Percentiles rank a stretch among this genome's conserved stretches.
Evolutionary conservation across 2,888 invertebrate genomes (phyloP).

Genomic region (Pyrrhia umbra): DNA sequence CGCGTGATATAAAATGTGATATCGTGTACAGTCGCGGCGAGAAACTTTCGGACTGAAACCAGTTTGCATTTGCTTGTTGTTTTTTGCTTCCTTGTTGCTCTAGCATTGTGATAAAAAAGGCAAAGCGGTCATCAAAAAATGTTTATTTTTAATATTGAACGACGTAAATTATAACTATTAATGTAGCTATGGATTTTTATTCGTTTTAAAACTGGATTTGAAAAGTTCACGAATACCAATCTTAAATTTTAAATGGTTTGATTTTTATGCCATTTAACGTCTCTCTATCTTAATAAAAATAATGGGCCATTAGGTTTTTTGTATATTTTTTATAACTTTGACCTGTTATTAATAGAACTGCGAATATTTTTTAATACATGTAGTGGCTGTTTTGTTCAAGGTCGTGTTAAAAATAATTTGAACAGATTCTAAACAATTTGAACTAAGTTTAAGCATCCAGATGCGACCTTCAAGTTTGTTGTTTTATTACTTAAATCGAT

Average conservation of each 20-base stretch:
- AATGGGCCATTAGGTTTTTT: not conserved
- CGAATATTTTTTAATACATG: not conserved
- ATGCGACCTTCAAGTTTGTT: conserved; percentile 7
- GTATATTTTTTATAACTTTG: no score
- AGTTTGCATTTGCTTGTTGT: conserved; percentile 16
- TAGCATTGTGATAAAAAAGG: conserved; percentile 8
- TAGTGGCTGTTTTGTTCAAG: not conserved
- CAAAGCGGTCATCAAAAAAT: not conserved
- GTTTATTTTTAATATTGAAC: not conserved
- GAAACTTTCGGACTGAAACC: conserved; percentile 33
- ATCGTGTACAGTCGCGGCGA: conserved; percentile 47
- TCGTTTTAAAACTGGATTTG: not conserved
- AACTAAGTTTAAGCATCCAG: conserved; percentile 16
- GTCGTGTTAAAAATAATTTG: not conserved
- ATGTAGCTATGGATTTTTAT: not conserved
- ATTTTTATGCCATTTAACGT: not conserved
- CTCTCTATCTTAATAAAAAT: no score
- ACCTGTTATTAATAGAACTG: not conserved
- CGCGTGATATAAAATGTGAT: conserved; percentile 43
- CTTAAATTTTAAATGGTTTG: not conserved
- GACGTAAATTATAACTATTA: not conserved
- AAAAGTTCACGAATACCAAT: not conserved
- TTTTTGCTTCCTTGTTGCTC: conserved; percentile 21
- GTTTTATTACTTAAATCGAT: conserved; percentile 38
- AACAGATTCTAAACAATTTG: conserved; percentile 10